phyloP scores from a whole-genome alignment of 2,113 vertebrate species.

The Syngnathoides biaculeatus region DNA sequence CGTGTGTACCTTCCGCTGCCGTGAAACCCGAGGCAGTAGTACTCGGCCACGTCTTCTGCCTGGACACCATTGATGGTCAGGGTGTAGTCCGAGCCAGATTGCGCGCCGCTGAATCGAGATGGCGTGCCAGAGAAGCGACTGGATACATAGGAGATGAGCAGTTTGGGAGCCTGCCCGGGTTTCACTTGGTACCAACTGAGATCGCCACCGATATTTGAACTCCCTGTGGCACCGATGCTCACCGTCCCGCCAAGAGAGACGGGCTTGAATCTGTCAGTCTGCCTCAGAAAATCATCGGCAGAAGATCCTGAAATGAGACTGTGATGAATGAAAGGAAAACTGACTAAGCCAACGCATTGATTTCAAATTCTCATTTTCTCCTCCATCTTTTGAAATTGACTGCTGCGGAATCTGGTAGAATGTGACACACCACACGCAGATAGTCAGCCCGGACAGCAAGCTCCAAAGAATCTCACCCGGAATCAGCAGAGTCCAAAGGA shows the following conservation, averaged over 20 bases:
- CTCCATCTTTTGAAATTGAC: too few relatives aligned
- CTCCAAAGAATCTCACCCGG: background rate
- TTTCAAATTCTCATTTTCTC: too few relatives aligned
- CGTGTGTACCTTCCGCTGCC: constrained; percentile 29
- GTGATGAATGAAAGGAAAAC: too few relatives aligned
- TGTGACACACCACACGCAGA: too few relatives aligned
- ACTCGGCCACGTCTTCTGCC: constrained; percentile 49
- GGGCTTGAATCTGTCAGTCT: constrained; percentile 38
- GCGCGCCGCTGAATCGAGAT: constrained; percentile 46
- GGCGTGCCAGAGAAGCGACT: background rate
- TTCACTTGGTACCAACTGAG: constrained; percentile 57
- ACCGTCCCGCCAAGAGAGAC: constrained; percentile 30
- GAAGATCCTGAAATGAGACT: constrained; percentile 24
- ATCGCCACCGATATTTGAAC: constrained; percentile 17
- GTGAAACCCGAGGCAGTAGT: constrained; percentile 35
- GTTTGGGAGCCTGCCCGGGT: constrained; percentile 55
- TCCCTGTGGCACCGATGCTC: constrained; percentile 35
- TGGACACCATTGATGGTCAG: constrained; percentile 23
- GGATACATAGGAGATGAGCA: constrained; percentile 15
- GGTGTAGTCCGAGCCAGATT: constrained; percentile 13
- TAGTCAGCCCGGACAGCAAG: background rate
- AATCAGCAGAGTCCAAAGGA: background rate
- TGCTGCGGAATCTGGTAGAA: too few relatives aligned
- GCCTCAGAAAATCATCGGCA: constrained; percentile 31
- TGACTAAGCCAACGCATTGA: too few relatives aligned